Base-by-base conservation (phyloP, 2,113 vertebrate species). In the Mormyrus lacerda region DNA sequence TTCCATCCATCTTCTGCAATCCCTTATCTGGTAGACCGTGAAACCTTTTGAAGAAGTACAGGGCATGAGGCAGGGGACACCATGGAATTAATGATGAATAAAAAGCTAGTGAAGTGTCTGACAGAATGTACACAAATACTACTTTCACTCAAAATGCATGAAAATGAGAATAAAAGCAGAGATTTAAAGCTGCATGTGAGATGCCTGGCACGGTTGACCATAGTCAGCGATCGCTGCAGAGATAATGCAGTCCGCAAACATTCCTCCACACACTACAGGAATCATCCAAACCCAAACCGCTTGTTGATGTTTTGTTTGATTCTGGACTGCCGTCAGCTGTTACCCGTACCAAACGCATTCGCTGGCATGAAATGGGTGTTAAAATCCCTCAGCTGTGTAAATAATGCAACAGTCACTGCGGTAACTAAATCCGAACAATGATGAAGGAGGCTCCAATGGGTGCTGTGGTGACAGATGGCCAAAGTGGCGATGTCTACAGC, bases 381-480 rank as follows among this genome's bases (percentile, higher is more conserved):
- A 87, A 35, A 53, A 53, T 53, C 50, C 50, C 85, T 87, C 50
- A 53, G 50, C 82, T 87, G 48, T 48, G 85, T 39, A 87, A 87
- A 53, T 87, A 87, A 85, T n/a, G 24, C 10, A 6, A 79, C 73
- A 79, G 73, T 42, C 35, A 42, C 73, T 79, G 11, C 7, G 27
- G 27, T 53, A 9, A 53, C 47, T n/a, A 61, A 87, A 87, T 44
- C 51, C 10, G 53, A 61, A 87, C 35, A 87, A 48, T 53, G 48
- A 87, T 39, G 76, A 47, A 24, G 27, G 39, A 21, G 1, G 35
- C 35, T 44, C 27, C n/a, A n/a, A 7, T n/a, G 17, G 51, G 51
- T 47, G 82, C 13, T 17, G 31, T 55, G 85, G 55, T 7, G 21
- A 87, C 87, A 87, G 87, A 87, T 44, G 51, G 53, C 53, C 87